A percentile compares a stretch with the other conserved stretches of the same genome.
Evolutionary conservation across 1,140 invertebrate genomes (phyloP).

Genomic region (Periplaneta americana): DNA sequence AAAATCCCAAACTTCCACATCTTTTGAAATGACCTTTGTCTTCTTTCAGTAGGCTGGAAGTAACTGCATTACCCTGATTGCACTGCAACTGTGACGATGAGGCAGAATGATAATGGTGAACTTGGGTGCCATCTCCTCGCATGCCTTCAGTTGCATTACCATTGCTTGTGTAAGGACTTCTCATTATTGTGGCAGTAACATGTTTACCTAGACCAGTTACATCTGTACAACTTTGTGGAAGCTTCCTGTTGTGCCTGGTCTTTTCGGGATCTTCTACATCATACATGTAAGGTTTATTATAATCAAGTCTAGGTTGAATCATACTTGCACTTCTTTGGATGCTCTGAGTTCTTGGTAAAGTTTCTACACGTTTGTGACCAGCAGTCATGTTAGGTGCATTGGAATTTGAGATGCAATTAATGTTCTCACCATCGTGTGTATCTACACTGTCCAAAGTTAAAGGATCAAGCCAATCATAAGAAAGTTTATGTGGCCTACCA

Average conservation of each 20-base stretch:
- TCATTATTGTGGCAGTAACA: background rate
- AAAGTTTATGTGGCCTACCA: background rate
- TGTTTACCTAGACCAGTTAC: background rate
- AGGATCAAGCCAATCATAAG: background rate
- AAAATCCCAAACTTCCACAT: background rate
- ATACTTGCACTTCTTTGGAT: background rate
- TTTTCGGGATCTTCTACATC: background rate
- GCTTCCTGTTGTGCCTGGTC: background rate
- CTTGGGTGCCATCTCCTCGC: background rate
- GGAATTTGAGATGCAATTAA: background rate
- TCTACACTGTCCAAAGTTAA: background rate
- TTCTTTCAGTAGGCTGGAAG: background rate
- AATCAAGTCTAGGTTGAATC: background rate
- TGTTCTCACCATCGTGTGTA: background rate
- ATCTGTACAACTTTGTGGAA: background rate
- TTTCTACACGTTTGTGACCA: background rate
- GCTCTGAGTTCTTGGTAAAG: background rate
- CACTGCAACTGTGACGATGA: background rate
- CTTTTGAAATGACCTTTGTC: background rate
- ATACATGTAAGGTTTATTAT: background rate
- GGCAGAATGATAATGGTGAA: background rate
- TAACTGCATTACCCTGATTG: background rate
- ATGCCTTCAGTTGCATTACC: background rate
- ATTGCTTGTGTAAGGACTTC: background rate
- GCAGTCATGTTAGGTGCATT: background rate